Percentiles rank a stretch among this genome's conserved stretches.
phyloP scores from a whole-genome alignment of 2,113 vertebrate species.

The Chamaea fasciata region DNA sequence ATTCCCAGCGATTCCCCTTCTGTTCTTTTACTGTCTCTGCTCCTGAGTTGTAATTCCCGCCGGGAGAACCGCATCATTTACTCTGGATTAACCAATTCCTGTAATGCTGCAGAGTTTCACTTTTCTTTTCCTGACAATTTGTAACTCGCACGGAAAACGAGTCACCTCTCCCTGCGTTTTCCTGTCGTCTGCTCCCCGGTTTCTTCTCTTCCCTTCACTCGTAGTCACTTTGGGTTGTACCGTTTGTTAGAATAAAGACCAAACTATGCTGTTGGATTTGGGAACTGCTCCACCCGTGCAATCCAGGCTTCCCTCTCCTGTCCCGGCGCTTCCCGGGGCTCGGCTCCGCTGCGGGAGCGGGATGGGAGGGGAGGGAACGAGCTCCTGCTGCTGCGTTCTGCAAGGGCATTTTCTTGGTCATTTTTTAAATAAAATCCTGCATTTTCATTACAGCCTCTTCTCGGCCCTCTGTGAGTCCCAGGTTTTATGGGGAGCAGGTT shows the following conservation, averaged over 20 bases:
- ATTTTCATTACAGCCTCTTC: background rate
- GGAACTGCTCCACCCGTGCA: background rate
- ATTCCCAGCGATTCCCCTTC: background rate
- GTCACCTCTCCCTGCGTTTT: background rate
- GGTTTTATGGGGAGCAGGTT: background rate
- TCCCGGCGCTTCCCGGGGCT: background rate
- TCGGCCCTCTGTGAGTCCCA: background rate
- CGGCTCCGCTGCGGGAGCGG: background rate
- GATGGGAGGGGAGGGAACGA: background rate
- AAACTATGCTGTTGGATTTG: slow-evolving; percentile 33
- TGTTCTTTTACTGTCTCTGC: background rate
- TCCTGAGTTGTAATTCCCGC: background rate
- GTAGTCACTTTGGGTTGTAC: slow-evolving; percentile 40
- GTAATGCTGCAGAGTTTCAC: slow-evolving; percentile 64
- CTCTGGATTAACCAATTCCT: slow-evolving; percentile 36
- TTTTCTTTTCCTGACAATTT: slow-evolving; percentile 23
- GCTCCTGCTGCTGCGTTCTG: background rate
- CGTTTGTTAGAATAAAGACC: slow-evolving; percentile 66
- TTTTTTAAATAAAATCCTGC: slow-evolving; percentile 20
- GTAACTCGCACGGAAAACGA: slow-evolving; percentile 1
- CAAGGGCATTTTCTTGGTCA: background rate
- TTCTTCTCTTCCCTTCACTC: slow-evolving; percentile 29
- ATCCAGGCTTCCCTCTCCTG: background rate
- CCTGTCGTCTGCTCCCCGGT: background rate
- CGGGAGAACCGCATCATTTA: background rate